phyloP scores from a whole-genome alignment of 2,797 vertebrate species.

The Naso thynnoides region DNA sequence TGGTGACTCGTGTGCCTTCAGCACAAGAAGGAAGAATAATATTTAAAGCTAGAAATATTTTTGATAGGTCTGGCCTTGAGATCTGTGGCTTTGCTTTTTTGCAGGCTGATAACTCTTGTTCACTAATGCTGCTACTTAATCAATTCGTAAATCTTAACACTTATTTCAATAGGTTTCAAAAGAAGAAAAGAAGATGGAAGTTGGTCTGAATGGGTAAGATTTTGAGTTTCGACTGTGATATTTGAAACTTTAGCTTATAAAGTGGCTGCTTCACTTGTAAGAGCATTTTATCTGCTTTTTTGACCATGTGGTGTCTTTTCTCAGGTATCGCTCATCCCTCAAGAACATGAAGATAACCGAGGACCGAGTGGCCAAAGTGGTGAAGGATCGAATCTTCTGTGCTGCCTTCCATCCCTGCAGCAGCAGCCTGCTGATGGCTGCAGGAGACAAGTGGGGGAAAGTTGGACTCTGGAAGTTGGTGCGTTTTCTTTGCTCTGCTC shows the following conservation, averaged over 20 bases:
- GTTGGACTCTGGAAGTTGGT: constrained; percentile 93
- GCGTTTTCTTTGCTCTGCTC: constrained; percentile 37
- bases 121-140: background rate
- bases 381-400: constrained; percentile 82
- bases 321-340: constrained; percentile 86
- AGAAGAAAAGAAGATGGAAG: constrained; percentile 36
- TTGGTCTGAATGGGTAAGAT: constrained; percentile 74
- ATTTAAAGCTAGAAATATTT: background rate
- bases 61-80: background rate
- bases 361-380: constrained; percentile 85
- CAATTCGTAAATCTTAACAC: background rate
- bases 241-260: background rate
- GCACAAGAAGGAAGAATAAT: background rate
- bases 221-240: background rate
- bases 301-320: constrained; percentile 22
- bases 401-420: constrained; percentile 89
- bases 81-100: background rate
- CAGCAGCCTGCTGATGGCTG: constrained; percentile 86
- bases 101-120: background rate
- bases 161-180: constrained; percentile 50
- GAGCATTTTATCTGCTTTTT: background rate
- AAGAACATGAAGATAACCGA: constrained; percentile 81
- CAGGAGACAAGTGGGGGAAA: constrained; percentile 87
- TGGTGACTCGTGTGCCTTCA: background rate
- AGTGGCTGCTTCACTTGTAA: background rate